A percentile compares a stretch with the other conserved stretches of the same genome.
These are phyloP conservation scores for Brachionus paranguensis DNA, from an alignment of 1,140 invertebrate genomes.

Conservation along the genomic window DNA sequence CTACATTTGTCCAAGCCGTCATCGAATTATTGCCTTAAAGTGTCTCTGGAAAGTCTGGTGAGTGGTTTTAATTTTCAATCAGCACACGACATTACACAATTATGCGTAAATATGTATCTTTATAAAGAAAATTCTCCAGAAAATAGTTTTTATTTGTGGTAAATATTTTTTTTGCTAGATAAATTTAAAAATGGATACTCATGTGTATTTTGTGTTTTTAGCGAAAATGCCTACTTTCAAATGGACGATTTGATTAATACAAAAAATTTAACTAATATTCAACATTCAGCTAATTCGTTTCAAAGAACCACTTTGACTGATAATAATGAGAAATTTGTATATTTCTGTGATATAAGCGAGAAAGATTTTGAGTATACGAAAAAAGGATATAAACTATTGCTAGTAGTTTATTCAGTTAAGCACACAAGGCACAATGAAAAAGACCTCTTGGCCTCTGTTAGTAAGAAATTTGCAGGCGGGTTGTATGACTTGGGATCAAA, in stretches of 20 bases:
- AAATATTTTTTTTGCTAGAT: neutral
- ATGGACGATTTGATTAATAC: neutral
- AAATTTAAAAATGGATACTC: neutral
- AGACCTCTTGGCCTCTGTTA: neutral
- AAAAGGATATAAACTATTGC: conserved; percentile 27
- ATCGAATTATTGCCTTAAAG: conserved; percentile 30
- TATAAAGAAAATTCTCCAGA: conserved; percentile 33
- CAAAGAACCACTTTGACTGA: neutral
- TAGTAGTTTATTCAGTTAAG: conserved; percentile 9
- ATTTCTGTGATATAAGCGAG: conserved; percentile 28
- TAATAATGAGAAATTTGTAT: neutral
- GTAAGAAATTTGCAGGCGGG: conserved; percentile 1
- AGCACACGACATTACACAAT: neutral
- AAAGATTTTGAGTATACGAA: conserved; percentile 33
- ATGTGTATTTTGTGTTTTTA: neutral
- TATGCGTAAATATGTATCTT: conserved; percentile 25
- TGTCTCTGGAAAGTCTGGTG: neutral
- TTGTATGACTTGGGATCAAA: conserved; percentile 26
- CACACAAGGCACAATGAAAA: neutral
- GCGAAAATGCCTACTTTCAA: conserved; percentile 29
- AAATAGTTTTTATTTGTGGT: conserved; percentile 38
- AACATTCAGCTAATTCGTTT: neutral
- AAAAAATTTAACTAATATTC: neutral
- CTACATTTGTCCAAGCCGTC: neutral
- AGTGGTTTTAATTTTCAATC: neutral